These are phyloP conservation scores for Periplaneta americana DNA, from an alignment of 1,140 invertebrate species.

Conservation along the genomic window DNA sequence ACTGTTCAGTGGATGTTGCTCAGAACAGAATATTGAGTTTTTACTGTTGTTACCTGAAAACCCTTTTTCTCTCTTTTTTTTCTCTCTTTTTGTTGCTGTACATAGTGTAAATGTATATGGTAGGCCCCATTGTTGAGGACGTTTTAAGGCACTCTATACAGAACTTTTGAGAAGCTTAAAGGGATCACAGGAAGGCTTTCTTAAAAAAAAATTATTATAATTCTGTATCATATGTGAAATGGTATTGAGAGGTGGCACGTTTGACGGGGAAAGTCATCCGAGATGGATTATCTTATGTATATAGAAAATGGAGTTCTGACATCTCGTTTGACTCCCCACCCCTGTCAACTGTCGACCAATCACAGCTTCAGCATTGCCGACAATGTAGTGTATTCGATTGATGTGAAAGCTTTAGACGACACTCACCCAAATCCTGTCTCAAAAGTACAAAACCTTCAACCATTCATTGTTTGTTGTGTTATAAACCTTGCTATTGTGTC, in stretches of 20 bases:
- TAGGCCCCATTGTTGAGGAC: conserved; percentile 1
- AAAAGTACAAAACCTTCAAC: background rate
- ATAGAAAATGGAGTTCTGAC: background rate
- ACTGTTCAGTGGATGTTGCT: conserved; percentile 23
- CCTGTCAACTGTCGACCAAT: background rate
- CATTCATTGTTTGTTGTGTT: background rate
- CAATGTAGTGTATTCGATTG: background rate
- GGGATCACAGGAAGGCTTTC: background rate
- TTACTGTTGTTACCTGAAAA: conserved; percentile 21
- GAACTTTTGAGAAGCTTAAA: background rate
- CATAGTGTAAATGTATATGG: conserved; percentile 19
- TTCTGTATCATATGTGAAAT: background rate
- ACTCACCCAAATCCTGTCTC: background rate
- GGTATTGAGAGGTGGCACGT: background rate
- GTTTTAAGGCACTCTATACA: background rate
- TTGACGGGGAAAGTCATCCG: background rate
- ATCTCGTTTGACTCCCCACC: background rate
- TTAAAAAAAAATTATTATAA: background rate
- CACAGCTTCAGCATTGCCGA: background rate
- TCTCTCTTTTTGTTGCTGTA: conserved; percentile 17
- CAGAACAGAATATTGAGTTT: conserved; percentile 22
- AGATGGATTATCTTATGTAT: background rate
- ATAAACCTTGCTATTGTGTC: background rate
- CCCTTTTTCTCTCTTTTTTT: background rate
- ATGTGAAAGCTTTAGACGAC: background rate